Evolutionary conservation across 1,140 invertebrate species (phyloP), one percentile per base, ranked within the genome.

Genomic region (Phocides pigmalion): DNA sequence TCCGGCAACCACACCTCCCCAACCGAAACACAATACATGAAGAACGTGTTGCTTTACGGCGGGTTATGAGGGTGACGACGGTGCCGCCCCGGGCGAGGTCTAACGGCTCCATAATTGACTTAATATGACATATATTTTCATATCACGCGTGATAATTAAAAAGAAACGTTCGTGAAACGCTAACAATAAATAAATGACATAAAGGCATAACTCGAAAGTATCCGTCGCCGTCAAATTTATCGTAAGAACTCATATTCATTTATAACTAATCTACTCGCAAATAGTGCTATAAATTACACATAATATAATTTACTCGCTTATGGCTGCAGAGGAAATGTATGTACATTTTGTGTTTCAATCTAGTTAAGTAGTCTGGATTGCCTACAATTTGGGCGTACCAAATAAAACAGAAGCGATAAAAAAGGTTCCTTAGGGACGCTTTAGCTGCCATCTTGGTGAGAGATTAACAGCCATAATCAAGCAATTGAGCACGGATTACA

Each of bases 381-480:
- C 74, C 78, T 79, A 79, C 82, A 83, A 83, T 84, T 88, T 84
- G 69, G 75, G 67, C 69, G 65, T 64, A 58, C 62, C 56, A 74
- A 81, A 87, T 85, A 86, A 88, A 88, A 85, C 70, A 81, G 74
- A 64, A 51, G 70, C 70, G 68, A 80, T 82, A 87, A 87, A 87
- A 28, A 85, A 77, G 62, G 51, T 66, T 51, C 44, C 63, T 62
- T 14, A 54, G 44, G 63, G 66, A 65, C 64, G 66, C 63, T 72
- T 79, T 69, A 70, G 74, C 70, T 74, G 64, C 77, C 79, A 75
- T 79, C 72, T 78, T 72, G 71, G 73, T 75, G 72, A 73, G 76
- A 84, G 82, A 87, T 87, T 87, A 87, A 86, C 81, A 82, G 77
- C 84, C 63, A 87, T 84, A 87, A 87, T 89, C 83, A 85, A 85